Evolutionary conservation across 2,113 vertebrate genomes (phyloP).

Genomic region (Astatotilapia flaviijosephi): DNA sequence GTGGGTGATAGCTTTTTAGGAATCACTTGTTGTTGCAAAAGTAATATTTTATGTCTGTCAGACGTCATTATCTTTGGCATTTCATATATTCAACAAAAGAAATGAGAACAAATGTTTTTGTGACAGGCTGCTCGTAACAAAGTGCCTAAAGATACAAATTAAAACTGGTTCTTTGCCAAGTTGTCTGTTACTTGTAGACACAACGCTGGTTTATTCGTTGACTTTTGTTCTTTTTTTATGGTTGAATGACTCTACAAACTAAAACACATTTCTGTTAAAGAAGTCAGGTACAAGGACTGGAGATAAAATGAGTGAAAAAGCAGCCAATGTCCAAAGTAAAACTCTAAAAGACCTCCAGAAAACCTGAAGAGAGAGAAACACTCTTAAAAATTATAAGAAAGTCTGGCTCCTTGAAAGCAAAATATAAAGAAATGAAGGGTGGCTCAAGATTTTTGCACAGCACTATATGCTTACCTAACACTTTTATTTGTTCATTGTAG

Average conservation of each 20-base stretch:
- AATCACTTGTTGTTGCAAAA: neutral
- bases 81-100: neutral
- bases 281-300: neutral
- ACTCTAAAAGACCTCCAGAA: neutral
- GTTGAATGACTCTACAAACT: neutral
- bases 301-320: neutral
- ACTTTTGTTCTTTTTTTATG: neutral
- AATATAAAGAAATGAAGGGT: neutral
- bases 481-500: neutral
- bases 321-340: neutral
- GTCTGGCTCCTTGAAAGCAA: fast-evolving
- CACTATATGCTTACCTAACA: neutral
- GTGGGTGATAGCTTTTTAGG: neutral
- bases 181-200: neutral
- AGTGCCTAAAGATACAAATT: neutral
- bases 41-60: neutral
- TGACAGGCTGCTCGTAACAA: fast-evolving
- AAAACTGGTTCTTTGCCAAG: neutral
- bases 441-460: neutral
- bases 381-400: neutral
- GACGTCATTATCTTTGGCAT: neutral
- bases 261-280: neutral
- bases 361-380: neutral
- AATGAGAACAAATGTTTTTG: neutral
- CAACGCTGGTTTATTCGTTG: neutral